phyloP scores from a whole-genome alignment of 2,888 invertebrate species.

The Cactoblastis cactorum region DNA sequence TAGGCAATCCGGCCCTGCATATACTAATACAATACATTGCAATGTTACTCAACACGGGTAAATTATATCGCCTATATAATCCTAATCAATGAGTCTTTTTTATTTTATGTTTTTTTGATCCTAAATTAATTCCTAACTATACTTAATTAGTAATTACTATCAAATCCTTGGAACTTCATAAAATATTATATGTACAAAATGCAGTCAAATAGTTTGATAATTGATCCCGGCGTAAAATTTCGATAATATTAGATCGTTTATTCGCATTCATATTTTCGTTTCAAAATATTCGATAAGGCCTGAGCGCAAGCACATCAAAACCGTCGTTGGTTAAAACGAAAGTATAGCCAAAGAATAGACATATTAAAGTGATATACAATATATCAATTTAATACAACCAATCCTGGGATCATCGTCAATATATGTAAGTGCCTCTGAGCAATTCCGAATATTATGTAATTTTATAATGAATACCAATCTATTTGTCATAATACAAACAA shows the following conservation, averaged over 20 bases:
- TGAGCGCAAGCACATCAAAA: background rate
- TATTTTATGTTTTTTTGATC: constrained; percentile 31
- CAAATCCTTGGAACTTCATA: constrained; percentile 60
- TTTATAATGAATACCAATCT: constrained; percentile 2
- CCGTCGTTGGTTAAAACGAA: background rate
- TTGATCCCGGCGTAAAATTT: constrained; percentile 10
- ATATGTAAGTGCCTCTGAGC: background rate
- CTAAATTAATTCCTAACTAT: constrained; percentile 39
- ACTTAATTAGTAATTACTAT: constrained; percentile 45
- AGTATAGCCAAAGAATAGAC: background rate
- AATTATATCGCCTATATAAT: background rate
- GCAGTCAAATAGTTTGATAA: constrained; percentile 10
- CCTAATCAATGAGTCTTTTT: constrained; percentile 66
- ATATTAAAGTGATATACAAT: background rate
- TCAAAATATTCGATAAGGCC: background rate
- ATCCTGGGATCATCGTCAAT: background rate
- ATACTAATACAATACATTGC: background rate
- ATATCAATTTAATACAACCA: background rate
- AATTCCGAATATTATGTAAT: background rate
- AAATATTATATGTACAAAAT: constrained; percentile 11
- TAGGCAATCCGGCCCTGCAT: too few relatives aligned
- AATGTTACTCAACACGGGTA: background rate
- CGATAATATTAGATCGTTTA: background rate
- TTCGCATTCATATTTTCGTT: background rate
- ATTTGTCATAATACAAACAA: constrained; percentile 5